Conservation (phyloP, 2,888 invertebrate genomes). For the Drosophila austrosaltans region DNA sequence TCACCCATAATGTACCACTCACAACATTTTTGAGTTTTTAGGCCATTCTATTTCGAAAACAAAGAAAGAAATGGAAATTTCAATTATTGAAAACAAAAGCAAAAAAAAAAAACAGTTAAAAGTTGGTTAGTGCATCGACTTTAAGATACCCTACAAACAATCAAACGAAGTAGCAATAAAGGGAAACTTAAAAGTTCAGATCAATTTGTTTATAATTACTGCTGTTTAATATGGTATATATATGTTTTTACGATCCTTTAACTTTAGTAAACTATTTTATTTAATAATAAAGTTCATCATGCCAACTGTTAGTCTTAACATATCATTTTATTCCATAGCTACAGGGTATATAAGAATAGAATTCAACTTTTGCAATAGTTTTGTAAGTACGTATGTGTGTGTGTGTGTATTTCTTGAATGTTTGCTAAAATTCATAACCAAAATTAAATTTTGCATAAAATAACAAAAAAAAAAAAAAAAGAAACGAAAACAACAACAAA, state of each 20-base stretch:
- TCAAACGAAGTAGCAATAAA: neutral
- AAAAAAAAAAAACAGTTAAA: neutral
- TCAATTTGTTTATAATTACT: too few relatives aligned
- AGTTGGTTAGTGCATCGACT: neutral
- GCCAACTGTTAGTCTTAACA: neutral
- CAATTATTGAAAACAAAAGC: slow-evolving; percentile 3
- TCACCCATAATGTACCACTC: neutral
- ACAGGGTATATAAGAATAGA: neutral
- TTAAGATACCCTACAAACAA: neutral
- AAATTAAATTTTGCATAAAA: slow-evolving; percentile 13
- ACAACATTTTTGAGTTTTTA: neutral
- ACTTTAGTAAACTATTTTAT: too few relatives aligned
- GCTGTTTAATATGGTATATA: too few relatives aligned
- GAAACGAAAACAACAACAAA: slow-evolving; percentile 47
- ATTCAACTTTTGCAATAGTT: slow-evolving; percentile 1
- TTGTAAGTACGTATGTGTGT: neutral
- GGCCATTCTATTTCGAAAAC: neutral
- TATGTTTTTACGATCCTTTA: too few relatives aligned
- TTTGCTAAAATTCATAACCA: slow-evolving; percentile 9
- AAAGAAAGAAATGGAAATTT: slow-evolving; percentile 5
- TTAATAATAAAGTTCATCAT: too few relatives aligned
- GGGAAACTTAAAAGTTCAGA: too few relatives aligned
- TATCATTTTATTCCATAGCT: neutral
- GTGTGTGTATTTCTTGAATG: neutral
- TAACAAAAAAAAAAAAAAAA: slow-evolving; percentile 27